Conservation (phyloP, 2,888 invertebrate genomes). For the Spilosoma lubricipeda region DNA sequence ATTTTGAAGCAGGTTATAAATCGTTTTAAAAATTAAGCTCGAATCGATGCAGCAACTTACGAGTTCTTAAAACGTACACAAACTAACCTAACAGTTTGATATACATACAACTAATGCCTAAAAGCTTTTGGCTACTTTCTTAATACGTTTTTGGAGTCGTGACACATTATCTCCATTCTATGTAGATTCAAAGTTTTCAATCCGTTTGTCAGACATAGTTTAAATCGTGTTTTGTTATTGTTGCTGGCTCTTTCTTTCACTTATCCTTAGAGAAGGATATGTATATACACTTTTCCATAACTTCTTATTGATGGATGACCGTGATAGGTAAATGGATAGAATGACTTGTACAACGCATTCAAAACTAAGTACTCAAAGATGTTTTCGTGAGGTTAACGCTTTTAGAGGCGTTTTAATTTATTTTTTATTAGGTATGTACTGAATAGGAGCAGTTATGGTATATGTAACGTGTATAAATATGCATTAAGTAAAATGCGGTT, state of each 20-base stretch:
- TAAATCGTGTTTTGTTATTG: constrained; percentile 28
- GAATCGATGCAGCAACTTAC: too few species aligned
- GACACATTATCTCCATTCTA: neutral
- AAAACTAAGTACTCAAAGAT: neutral
- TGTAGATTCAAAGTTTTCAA: constrained; percentile 4
- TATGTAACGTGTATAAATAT: too few species aligned
- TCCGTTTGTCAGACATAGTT: constrained; percentile 56
- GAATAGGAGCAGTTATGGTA: neutral
- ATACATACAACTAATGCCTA: neutral
- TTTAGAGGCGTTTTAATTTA: neutral
- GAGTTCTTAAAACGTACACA: too few species aligned
- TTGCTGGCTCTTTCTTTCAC: constrained; percentile 24
- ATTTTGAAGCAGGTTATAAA: too few species aligned
- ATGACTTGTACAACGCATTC: neutral
- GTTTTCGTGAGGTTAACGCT: neutral
- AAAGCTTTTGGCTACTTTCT: neutral
- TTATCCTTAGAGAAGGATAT: constrained; percentile 13
- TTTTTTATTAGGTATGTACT: neutral
- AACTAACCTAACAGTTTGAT: neutral
- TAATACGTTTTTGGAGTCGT: neutral
- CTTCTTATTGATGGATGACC: constrained; percentile 20
- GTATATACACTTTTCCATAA: constrained; percentile 1
- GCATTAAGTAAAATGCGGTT: too few species aligned
- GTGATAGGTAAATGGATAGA: constrained; percentile 7
- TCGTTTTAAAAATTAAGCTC: too few species aligned